Conservation (phyloP, 1,140 invertebrate genomes). For the Octopus sinensis region DNA sequence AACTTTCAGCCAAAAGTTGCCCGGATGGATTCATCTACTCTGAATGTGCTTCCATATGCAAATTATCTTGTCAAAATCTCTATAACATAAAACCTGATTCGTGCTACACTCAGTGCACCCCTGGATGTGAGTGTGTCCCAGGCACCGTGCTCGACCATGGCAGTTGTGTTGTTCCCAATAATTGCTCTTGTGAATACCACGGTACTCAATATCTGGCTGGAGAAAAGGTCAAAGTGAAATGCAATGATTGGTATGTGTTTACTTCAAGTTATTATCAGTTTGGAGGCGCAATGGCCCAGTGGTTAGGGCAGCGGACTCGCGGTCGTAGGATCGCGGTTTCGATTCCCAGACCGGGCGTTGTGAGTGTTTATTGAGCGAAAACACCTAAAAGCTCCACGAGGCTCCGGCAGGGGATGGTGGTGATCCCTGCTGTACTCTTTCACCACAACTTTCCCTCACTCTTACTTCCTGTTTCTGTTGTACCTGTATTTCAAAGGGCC, state of each 20-base stretch:
- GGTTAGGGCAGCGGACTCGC: too few species aligned
- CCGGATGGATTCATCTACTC: conserved; percentile 26
- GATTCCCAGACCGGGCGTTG: too few species aligned
- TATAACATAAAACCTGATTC: conserved; percentile 19
- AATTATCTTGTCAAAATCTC: conserved; percentile 26
- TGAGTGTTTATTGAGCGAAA: too few species aligned
- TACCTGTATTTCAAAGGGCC: too few species aligned
- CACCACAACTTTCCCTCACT: too few species aligned
- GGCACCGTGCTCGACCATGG: conserved; percentile 28
- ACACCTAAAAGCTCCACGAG: too few species aligned
- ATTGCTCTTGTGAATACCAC: conserved; percentile 32
- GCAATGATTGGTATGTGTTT: conserved; percentile 30
- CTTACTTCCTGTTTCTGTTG: too few species aligned
- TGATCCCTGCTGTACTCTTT: too few species aligned
- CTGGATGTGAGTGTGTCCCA: conserved; percentile 27
- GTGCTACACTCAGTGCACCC: conserved; percentile 23
- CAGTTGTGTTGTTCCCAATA: conserved; percentile 23
- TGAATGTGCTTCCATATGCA: conserved; percentile 31
- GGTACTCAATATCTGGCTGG: conserved; percentile 22
- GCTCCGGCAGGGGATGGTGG: too few species aligned
- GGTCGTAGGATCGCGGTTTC: too few species aligned
- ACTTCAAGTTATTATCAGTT: too few species aligned
- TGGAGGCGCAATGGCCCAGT: too few species aligned
- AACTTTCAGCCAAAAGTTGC: conserved; percentile 28
- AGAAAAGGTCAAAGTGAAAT: conserved; percentile 25